A percentile compares a stretch with the other conserved stretches of the same genome.
phyloP scores from a whole-genome alignment of 2,113 vertebrate genomes.

The Madoqua kirkii region DNA sequence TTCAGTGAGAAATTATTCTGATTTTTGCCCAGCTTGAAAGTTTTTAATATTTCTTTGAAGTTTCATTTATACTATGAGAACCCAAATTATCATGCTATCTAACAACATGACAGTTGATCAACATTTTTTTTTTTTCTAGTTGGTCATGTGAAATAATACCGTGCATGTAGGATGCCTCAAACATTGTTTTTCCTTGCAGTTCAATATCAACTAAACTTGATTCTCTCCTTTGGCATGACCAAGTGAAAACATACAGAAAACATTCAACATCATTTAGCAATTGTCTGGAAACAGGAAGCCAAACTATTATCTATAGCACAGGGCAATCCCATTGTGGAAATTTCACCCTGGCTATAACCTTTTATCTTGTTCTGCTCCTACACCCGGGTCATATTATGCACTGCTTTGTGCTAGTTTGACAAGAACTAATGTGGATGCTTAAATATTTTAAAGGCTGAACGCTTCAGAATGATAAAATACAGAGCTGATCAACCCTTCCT shows the following conservation, averaged over 20 bases:
- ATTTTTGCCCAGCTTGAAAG: neutral
- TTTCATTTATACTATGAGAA: conserved; percentile 7
- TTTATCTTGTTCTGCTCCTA: conserved; percentile 84
- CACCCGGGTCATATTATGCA: conserved; percentile 81
- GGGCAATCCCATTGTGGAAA: conserved; percentile 70
- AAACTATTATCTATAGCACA: conserved; percentile 66
- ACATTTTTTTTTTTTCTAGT: conserved; percentile 38
- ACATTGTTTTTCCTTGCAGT: neutral
- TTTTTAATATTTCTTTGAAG: conserved; percentile 29
- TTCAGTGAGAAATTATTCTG: neutral
- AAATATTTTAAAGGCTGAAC: conserved; percentile 87
- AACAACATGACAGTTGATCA: conserved; percentile 21
- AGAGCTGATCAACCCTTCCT: conserved; percentile 77
- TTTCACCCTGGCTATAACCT: conserved; percentile 74
- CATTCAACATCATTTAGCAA: conserved; percentile 40
- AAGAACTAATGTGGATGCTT: conserved; percentile 88
- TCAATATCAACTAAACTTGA: neutral
- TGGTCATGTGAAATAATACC: neutral
- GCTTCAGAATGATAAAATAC: conserved; percentile 84
- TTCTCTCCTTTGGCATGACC: neutral
- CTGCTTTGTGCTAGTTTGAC: conserved; percentile 83
- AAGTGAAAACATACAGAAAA: conserved; percentile 31
- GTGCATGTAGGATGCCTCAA: neutral
- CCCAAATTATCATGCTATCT: neutral
- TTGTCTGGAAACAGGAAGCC: conserved; percentile 39